These are phyloP conservation scores for Diaphora mendica DNA, from an alignment of 2,888 invertebrate species.

Conservation along the genomic window DNA sequence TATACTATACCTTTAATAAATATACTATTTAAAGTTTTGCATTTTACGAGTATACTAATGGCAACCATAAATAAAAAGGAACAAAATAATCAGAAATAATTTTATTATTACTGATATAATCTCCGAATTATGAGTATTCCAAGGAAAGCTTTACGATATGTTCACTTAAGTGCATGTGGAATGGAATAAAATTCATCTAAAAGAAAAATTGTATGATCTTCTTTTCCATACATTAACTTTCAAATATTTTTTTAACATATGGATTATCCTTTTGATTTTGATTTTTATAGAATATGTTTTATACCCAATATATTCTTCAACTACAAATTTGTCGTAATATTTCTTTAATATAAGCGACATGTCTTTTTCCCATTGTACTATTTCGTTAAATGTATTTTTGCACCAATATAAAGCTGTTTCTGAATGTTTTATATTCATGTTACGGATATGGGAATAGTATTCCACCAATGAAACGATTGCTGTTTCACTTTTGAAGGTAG, in stretches of 20 bases:
- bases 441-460: slow-evolving; percentile 52
- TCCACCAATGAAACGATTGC: slow-evolving; percentile 36
- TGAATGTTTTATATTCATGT: slow-evolving; percentile 46
- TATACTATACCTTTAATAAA: too few relatives aligned
- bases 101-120: too few relatives aligned
- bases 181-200: neutral
- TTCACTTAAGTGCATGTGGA: neutral
- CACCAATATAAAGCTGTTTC: slow-evolving; percentile 28
- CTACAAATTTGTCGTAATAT: slow-evolving; percentile 55
- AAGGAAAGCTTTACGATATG: neutral
- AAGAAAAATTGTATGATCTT: slow-evolving; percentile 20
- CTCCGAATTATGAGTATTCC: neutral
- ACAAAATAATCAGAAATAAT: too few relatives aligned
- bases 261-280: slow-evolving; percentile 35
- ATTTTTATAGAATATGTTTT: slow-evolving; percentile 46
- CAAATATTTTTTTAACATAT: slow-evolving; percentile 38
- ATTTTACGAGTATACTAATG: too few relatives aligned
- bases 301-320: slow-evolving; percentile 58
- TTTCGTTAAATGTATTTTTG: slow-evolving; percentile 38
- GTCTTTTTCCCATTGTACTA: slow-evolving; percentile 40
- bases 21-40: too few relatives aligned
- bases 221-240: slow-evolving; percentile 42
- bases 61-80: too few relatives aligned
- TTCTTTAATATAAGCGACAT: slow-evolving; percentile 40
- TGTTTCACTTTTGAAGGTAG: slow-evolving; percentile 35